Percentiles rank a stretch among this genome's conserved stretches.
Evolutionary conservation across 2,113 vertebrate genomes (phyloP).

Genomic region (Callopanchax toddi): DNA sequence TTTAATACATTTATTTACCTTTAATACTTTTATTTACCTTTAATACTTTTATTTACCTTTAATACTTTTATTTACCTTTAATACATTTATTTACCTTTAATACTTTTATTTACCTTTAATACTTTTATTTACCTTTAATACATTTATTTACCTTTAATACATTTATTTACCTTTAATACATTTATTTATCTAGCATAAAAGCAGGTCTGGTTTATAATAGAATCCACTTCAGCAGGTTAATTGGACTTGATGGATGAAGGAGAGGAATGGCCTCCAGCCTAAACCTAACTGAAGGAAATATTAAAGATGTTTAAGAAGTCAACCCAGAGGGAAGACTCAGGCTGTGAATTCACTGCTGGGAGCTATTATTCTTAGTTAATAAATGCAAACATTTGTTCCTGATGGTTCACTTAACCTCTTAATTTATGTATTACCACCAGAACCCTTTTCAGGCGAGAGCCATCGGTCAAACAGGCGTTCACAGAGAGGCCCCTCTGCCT

Average conservation of each 20-base stretch:
- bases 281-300: slow-evolving; percentile 15
- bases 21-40: neutral
- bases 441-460: slow-evolving; percentile 60
- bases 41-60: too few relatives aligned
- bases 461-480: slow-evolving; percentile 74
- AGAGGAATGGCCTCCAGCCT: slow-evolving; percentile 6
- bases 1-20: neutral
- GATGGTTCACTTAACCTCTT: slow-evolving; percentile 77
- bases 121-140: too few relatives aligned
- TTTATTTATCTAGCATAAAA: neutral
- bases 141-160: neutral
- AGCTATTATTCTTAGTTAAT: slow-evolving; percentile 64
- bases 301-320: slow-evolving; percentile 34
- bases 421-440: slow-evolving; percentile 77
- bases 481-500: slow-evolving; percentile 75
- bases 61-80: neutral
- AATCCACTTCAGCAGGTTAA: slow-evolving; percentile 15
- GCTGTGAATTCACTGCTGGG: slow-evolving; percentile 51
- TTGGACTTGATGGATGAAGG: slow-evolving; percentile 34
- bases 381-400: slow-evolving; percentile 76
- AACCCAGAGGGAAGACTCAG: slow-evolving; percentile 24
- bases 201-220: neutral
- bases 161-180: neutral
- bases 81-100: too few relatives aligned
- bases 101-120: neutral